Percentiles rank a stretch among this genome's conserved stretches.
Conservation (phyloP, 2,797 vertebrate species). For the Protosalanx chinensis region DNA sequence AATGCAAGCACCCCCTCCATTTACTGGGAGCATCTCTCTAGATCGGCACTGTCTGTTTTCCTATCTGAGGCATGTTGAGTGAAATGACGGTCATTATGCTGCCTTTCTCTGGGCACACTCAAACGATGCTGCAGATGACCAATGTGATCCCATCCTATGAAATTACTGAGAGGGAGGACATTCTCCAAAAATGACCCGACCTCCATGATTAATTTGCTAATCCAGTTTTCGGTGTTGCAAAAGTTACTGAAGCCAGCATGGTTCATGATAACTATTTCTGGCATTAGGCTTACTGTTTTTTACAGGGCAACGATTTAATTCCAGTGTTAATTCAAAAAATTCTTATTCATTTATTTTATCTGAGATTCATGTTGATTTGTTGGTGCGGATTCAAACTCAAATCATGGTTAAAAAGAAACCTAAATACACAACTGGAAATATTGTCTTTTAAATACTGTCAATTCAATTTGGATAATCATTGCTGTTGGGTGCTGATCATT, state of each 20-base stretch:
- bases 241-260: no score
- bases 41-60: constrained; percentile 74
- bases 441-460: no score
- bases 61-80: constrained; percentile 64
- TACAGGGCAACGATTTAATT: no score
- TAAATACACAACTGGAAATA: no score
- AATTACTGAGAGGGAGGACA: constrained; percentile 37
- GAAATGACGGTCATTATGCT: constrained; percentile 67
- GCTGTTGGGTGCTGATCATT: background rate
- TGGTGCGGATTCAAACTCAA: no score
- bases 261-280: no score
- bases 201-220: background rate
- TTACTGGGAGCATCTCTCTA: constrained; percentile 75
- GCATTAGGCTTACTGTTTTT: no score
- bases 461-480: background rate
- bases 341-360: no score
- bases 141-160: constrained; percentile 41
- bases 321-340: no score
- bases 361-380: no score
- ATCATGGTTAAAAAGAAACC: no score
- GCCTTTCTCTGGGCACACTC: constrained; percentile 54
- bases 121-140: constrained; percentile 44
- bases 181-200: constrained; percentile 23
- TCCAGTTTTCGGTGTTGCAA: background rate
- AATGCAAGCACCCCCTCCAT: constrained; percentile 74